Evolutionary conservation across 2,888 invertebrate species (phyloP).

Genomic region (Rhingia rostrata): DNA sequence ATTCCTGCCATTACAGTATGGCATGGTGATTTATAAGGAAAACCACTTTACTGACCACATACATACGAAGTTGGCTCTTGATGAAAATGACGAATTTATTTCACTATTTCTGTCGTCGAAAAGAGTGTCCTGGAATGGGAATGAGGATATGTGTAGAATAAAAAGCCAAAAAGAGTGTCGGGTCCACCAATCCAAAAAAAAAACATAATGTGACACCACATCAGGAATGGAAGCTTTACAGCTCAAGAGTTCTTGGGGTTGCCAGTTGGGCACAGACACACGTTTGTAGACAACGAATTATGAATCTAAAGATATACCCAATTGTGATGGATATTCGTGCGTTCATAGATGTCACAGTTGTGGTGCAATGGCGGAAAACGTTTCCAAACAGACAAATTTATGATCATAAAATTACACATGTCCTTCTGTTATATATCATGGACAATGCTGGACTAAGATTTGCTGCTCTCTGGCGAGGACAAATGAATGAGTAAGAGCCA

Average conservation of each 20-base stretch:
- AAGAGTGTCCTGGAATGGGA: not conserved
- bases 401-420: slow-evolving; percentile 80
- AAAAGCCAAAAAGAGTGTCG: not conserved
- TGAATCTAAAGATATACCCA: not conserved
- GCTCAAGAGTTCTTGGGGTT: not conserved
- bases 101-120: slow-evolving; percentile 26
- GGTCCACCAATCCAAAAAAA: slow-evolving; percentile 19
- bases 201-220: slow-evolving; percentile 30
- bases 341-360: slow-evolving; percentile 12
- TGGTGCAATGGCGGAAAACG: slow-evolving; percentile 27
- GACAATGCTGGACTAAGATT: slow-evolving; percentile 36
- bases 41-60: slow-evolving; percentile 58
- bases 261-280: not conserved
- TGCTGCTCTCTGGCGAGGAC: slow-evolving; percentile 12
- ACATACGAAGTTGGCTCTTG: slow-evolving; percentile 40
- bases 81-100: slow-evolving; percentile 64
- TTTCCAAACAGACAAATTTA: slow-evolving; percentile 78
- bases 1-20: slow-evolving; percentile 36
- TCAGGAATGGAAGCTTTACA: slow-evolving; percentile 14
- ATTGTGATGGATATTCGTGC: slow-evolving; percentile 12
- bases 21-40: slow-evolving; percentile 62
- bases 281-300: not conserved
- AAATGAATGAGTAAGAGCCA: slow-evolving; percentile 20
- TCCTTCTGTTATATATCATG: slow-evolving; percentile 80
- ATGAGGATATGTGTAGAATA: not conserved